Evolutionary conservation across 2,113 vertebrate genomes (phyloP).

Genomic region (Cheirogaleus medius): DNA sequence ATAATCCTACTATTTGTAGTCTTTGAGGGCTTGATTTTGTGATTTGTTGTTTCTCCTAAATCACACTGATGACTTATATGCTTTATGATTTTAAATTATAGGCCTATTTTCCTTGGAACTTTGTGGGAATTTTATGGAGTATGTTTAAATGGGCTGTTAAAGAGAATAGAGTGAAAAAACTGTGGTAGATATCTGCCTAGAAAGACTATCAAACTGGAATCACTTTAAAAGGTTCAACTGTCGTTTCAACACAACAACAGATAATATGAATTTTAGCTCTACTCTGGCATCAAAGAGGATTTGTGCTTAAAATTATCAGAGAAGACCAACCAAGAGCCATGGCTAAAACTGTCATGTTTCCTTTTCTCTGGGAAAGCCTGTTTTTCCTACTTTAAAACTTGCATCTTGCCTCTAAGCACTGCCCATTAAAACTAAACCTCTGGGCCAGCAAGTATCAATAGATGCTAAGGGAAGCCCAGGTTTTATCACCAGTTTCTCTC

Average conservation of each 20-base stretch:
- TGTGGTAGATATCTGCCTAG: not conserved
- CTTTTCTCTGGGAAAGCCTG: not conserved
- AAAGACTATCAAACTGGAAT: not conserved
- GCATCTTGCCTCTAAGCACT: not conserved
- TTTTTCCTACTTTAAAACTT: not conserved
- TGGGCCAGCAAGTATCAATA: not conserved
- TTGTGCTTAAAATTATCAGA: not conserved
- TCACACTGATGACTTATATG: not conserved
- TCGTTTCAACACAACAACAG: not conserved
- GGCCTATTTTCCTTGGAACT: not conserved
- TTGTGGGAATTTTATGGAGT: not conserved
- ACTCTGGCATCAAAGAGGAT: not conserved
- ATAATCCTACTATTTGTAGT: not conserved
- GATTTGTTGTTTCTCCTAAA: not conserved
- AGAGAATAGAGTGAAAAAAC: not conserved
- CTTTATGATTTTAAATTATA: not conserved
- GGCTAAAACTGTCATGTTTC: not conserved
- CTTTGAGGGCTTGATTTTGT: not conserved
- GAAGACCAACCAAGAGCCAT: not conserved
- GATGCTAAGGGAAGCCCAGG: not conserved
- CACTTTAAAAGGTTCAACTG: not conserved
- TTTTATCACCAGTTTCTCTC: not conserved
- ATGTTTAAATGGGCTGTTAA: slow-evolving; percentile 6
- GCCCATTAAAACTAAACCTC: not conserved
- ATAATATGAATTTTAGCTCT: not conserved